Evolutionary conservation across 2,113 vertebrate species (phyloP).

Genomic region (Aleadryas rufinucha): DNA sequence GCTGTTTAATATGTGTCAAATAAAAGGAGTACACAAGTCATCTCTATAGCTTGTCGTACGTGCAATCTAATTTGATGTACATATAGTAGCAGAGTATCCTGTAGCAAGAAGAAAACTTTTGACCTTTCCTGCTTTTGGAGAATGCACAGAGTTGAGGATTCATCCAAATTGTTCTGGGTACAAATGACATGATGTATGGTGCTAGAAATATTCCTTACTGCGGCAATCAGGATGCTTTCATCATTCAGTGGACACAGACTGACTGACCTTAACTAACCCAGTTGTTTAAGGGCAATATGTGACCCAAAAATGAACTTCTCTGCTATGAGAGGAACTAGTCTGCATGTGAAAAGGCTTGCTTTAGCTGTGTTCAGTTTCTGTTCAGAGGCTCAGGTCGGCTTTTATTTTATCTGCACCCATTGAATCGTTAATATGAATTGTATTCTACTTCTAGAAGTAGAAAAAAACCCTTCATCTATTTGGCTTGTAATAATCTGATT

Average conservation of each 20-base stretch:
- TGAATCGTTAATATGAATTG: not conserved
- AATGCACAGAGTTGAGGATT: not conserved
- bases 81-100: slow-evolving; percentile 18
- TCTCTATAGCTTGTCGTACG: not conserved
- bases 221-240: slow-evolving; percentile 11
- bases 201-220: slow-evolving; percentile 2
- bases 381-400: not conserved
- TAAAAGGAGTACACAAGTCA: not conserved
- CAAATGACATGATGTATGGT: slow-evolving; percentile 14
- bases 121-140: slow-evolving; percentile 49
- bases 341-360: slow-evolving; percentile 29
- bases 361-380: not conserved
- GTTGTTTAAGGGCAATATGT: slow-evolving; percentile 41
- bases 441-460: not conserved
- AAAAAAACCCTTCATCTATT: not conserved
- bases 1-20: not conserved
- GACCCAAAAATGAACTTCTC: slow-evolving; percentile 57
- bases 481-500: not conserved
- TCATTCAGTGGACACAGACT: slow-evolving; percentile 19
- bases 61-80: slow-evolving; percentile 19
- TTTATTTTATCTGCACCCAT: not conserved
- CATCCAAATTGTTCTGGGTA: slow-evolving; percentile 18
- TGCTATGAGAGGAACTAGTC: not conserved
- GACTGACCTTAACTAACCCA: slow-evolving; percentile 58
- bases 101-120: slow-evolving; percentile 60